Evolutionary conservation across 1,140 invertebrate genomes (phyloP), one percentile per base, ranked within the genome.

Genomic region (Danaus melanippus): DNA sequence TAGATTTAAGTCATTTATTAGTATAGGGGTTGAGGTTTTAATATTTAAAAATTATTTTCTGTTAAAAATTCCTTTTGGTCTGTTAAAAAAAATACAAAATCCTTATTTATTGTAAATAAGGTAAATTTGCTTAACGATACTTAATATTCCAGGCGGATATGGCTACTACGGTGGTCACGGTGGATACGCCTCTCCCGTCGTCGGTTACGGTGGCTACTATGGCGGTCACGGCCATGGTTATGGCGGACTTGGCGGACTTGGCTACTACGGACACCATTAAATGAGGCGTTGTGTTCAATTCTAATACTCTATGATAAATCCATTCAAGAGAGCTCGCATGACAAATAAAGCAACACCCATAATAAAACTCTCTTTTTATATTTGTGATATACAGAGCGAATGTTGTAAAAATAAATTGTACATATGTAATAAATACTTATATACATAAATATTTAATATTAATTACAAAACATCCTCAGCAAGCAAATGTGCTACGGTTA

Each of bases 181-280:
- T 9, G 54, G 54, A 10, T 57, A 57, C 55, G 45, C 39, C 40
- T 15, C 53, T 2, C 53, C 48, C 4, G 10, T 51, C 39, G 49
- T 39, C 53, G 55, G 69, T 12, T 59, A 60, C 49, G 62, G 67
- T 6, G 67, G 68, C 43, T 67, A 71, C 58, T 66, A 65, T 21
- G 64, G 66, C 45, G 72, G 71, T 17, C 66, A 74, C 59, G 71
- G 71, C 9, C 64, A 68, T 47, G 72, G 69, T 32, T 51, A 66
- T 40, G 69, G 69, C 62, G 68, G 67, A 42, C 67, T 71, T 39
- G 69, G 69, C 40, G 65, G 66, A 47, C 66, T 71, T 59, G 56
- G 56, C 10, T 53, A 56, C 54, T 70, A 71, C 66, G 67, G 72
- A 65, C 70, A 79, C 46, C 68, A 74, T 61, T 75, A 74, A 69